Evolutionary conservation across 2,888 invertebrate genomes (phyloP), one percentile per base, ranked within the genome.

Genomic region (Drosophila falleni): DNA sequence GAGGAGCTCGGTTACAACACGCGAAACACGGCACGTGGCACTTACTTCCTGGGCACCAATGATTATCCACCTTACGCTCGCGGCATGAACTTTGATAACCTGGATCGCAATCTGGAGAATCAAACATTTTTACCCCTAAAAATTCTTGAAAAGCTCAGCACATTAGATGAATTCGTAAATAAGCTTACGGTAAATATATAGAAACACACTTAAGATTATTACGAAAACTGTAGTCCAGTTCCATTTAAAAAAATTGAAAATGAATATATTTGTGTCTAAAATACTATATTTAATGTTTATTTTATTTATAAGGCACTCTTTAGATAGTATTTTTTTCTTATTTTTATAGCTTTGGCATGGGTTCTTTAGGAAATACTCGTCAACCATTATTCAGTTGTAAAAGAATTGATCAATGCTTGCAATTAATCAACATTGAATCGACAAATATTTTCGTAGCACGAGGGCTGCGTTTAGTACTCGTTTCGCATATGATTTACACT

Each of bases 1-100:
- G 93, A 93, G 6, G 90, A 93, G 0, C 94, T 94, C 85, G 95
- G 95, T 8, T 94, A 94, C 89, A 80, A 93, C 66, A 92, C 93
- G 0, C 82, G 93, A 1, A n/a, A 3, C 1, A 13, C 23, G 8
- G 90, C 89, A 5, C 84, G 90, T 1, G 95, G 94, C 6, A 66
- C 91, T 1, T 94, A 93, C 75, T 94, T 94, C 87, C 91, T 95
- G 3, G 80, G 49, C 10, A 90, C 90, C 0, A 70, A 78, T 3
- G 0, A 10, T 0, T 1, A 5, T 0, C 5, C 73, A 5, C 90
- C 90, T 0, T 90, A 64, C 54, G 89, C 89, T 0, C 9, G 0
- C 0, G 41, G 70, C 10, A 44, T 23, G 3, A 0, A 10, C 5
- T 62, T 62, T 8, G 1, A 10, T 0, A 26, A 59, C 6, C 9